Percentiles rank a stretch among this genome's conserved stretches.
Conservation (phyloP, 2,888 invertebrate species). For the Ophion ellenae region DNA sequence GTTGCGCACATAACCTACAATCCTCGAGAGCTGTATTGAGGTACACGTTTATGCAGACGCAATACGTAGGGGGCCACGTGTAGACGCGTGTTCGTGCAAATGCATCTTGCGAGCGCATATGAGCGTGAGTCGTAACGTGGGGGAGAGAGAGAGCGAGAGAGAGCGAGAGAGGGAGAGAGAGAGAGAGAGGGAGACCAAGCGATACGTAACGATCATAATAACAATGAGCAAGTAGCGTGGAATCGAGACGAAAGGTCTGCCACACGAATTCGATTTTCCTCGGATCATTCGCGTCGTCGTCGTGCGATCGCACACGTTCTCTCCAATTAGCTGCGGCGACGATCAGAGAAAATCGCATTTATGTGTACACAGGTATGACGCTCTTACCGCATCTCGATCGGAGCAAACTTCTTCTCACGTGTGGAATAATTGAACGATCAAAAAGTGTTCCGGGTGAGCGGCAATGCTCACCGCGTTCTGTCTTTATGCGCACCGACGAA, state of each 20-base stretch:
- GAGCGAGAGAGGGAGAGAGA: background rate
- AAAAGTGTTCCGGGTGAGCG: too few species aligned
- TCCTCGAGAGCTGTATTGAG: too few species aligned
- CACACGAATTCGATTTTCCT: constrained; percentile 19
- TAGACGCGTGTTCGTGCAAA: background rate
- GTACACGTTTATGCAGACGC: background rate
- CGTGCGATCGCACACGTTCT: background rate
- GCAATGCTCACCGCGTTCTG: too few species aligned
- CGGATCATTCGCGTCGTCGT: constrained; percentile 2
- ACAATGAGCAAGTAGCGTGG: background rate
- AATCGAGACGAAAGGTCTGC: constrained; percentile 10
- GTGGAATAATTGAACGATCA: too few species aligned
- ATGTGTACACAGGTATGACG: too few species aligned
- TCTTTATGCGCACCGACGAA: too few species aligned
- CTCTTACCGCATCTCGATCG: too few species aligned
- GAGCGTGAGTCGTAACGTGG: too few species aligned
- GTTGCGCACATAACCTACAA: background rate
- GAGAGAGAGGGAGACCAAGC: background rate
- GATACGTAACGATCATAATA: constrained; percentile 12
- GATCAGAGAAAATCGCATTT: background rate
- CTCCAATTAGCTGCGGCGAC: constrained; percentile 3
- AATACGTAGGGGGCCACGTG: background rate
- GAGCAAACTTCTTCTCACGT: too few species aligned
- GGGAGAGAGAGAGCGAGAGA: too few species aligned
- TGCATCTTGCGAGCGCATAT: background rate